Evolutionary conservation across 2,888 invertebrate species (phyloP).

Genomic region (Acrobasis suavella): DNA sequence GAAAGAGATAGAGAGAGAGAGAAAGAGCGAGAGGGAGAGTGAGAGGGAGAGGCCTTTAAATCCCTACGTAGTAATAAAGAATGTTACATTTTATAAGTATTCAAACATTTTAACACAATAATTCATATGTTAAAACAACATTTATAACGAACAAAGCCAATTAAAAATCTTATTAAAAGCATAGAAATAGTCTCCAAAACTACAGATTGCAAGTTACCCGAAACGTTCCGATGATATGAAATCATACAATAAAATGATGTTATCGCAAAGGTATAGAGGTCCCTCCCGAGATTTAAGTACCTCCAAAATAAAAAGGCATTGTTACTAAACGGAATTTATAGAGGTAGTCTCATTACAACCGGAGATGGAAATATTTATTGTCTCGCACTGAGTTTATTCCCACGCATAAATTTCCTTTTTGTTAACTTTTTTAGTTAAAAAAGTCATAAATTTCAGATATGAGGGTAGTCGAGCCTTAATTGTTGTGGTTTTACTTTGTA

Average conservation of each 20-base stretch:
- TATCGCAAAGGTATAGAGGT: conserved; percentile 2
- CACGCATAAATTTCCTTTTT: conserved; percentile 21
- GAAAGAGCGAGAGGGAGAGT: no score
- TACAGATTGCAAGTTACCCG: neutral
- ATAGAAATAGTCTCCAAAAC: no score
- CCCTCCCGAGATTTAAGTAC: conserved; percentile 14
- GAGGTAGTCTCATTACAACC: conserved; percentile 18
- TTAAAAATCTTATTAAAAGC: no score
- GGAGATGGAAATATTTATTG: conserved; percentile 24
- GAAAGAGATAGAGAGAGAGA: no score
- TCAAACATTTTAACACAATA: no score
- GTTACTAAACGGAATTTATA: conserved; percentile 22
- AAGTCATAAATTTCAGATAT: neutral
- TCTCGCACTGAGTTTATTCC: conserved; percentile 18
- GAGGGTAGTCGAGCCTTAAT: neutral
- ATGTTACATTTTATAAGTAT: no score
- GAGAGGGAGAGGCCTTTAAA: no score
- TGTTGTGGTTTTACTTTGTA: no score
- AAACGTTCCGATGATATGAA: neutral
- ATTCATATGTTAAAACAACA: no score
- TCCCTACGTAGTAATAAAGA: no score
- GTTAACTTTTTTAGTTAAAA: conserved; percentile 23
- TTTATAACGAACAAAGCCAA: no score
- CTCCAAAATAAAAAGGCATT: conserved; percentile 17
- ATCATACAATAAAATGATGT: neutral